Evolutionary conservation across 1,140 invertebrate genomes (phyloP).

Genomic region (Leguminivora glycinivorella): DNA sequence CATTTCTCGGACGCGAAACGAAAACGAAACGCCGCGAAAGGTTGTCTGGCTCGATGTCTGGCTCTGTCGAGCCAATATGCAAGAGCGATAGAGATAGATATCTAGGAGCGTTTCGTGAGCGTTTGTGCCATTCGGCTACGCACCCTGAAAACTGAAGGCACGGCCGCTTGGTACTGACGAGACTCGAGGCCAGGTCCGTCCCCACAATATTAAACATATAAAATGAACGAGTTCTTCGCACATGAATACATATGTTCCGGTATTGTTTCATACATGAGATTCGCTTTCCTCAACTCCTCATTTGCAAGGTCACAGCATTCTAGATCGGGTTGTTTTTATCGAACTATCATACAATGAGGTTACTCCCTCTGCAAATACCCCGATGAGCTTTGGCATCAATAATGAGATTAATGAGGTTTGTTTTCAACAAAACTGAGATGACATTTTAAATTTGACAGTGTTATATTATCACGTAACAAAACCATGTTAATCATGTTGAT

Average conservation of each 20-base stretch:
- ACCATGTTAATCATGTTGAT: constrained; percentile 5
- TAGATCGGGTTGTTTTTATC: neutral
- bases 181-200: no score
- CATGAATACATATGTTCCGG: neutral
- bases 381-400: neutral
- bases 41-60: no score
- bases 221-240: neutral
- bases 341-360: neutral
- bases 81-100: no score
- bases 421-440: neutral
- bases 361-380: neutral
- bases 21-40: no score
- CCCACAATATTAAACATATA: neutral
- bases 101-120: no score
- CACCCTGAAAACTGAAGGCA: no score
- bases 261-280: neutral
- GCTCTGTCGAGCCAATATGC: no score
- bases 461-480: neutral
- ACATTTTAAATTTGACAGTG: constrained; percentile 6
- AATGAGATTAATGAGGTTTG: neutral
- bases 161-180: no score
- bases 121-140: no score
- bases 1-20: no score
- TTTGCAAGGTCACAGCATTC: neutral
- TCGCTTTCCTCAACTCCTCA: neutral